Evolutionary conservation across 2,888 invertebrate genomes (phyloP), one percentile per base, ranked within the genome.

Genomic region (Alloscopus bannaensis): DNA sequence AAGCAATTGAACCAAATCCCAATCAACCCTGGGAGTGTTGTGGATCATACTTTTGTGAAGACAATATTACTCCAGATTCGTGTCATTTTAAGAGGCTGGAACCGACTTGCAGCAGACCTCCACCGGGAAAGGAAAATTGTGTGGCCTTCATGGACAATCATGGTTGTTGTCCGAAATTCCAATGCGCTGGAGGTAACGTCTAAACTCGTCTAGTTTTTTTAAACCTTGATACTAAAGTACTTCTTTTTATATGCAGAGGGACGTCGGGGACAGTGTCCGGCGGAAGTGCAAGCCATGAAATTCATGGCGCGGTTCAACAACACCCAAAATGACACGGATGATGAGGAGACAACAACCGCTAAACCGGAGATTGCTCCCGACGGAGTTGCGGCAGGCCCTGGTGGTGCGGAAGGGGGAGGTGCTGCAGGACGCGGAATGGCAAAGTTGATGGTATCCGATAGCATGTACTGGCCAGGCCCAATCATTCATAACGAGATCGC

Each of bases 141-240:
- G 69, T 84, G 29, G 82, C 73, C n/a, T 85, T 85, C 24, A 42
- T 65, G 16, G 85, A 85, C 50, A 55, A 68, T n/a, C 80, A 73
- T 52, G 84, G 85, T 0, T 85, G 85, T 62, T 85, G 85, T 59
- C 81, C 81, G 11, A 83, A 85, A 42, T 85, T 71, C 50, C 85
- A 85, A 50, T 85, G 85, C 66, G 82, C 83, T 57, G 83, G 82
- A 55, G 85, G 84, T 84, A 68, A 52, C 20, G 4, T 11, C 22
- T 52, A 20, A 22, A n/a, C n/a, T 11, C 18, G 18, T 52, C 22
- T 52, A 11, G 11, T 52, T 52, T 62, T 55, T 52, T n/a, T 29
- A 40, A 20, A 40, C 22, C 24, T 26, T 31, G 1, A n/a, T n/a
- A n/a, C n/a, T n/a, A 36, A 36, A 45, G 29, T 26, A 45, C 24